phyloP scores from a whole-genome alignment of 2,888 invertebrate genomes.

The Hoplodrina ambigua region DNA sequence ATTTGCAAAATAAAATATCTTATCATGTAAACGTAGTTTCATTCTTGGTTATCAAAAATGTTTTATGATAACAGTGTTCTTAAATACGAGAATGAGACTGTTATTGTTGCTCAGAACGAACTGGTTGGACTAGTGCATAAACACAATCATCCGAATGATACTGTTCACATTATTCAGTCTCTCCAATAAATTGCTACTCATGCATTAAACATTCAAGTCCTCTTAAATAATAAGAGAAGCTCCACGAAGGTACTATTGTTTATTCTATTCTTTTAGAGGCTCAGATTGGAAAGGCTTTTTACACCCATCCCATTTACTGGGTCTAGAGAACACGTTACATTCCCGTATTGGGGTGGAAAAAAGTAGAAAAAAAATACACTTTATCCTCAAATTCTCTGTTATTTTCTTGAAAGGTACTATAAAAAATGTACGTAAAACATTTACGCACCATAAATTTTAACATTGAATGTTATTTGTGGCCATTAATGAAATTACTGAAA shows the following conservation, averaged over 20 bases:
- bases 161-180: constrained; percentile 78
- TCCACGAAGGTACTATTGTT: constrained; percentile 84
- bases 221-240: constrained; percentile 88
- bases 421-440: constrained; percentile 84
- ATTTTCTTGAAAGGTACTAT: constrained; percentile 87
- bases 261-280: constrained; percentile 85
- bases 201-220: constrained; percentile 86
- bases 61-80: constrained; percentile 19
- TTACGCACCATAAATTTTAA: constrained; percentile 84
- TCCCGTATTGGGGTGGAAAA: constrained; percentile 76
- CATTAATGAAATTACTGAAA: constrained; percentile 80
- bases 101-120: constrained; percentile 34
- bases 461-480: constrained; percentile 82
- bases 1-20: too few relatives aligned
- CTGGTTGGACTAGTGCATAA: constrained; percentile 71
- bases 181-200: constrained; percentile 83
- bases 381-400: constrained; percentile 84
- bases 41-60: neutral
- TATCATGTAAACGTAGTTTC: constrained; percentile 1
- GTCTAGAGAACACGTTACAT: constrained; percentile 83
- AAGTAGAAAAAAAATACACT: constrained; percentile 73
- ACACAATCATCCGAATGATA: constrained; percentile 81
- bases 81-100: neutral
- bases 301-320: constrained; percentile 82
- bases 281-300: constrained; percentile 89